Evolutionary conservation across 2,888 invertebrate species (phyloP), one percentile per base, ranked within the genome.

Genomic region (Synanthedon tipuliformis): DNA sequence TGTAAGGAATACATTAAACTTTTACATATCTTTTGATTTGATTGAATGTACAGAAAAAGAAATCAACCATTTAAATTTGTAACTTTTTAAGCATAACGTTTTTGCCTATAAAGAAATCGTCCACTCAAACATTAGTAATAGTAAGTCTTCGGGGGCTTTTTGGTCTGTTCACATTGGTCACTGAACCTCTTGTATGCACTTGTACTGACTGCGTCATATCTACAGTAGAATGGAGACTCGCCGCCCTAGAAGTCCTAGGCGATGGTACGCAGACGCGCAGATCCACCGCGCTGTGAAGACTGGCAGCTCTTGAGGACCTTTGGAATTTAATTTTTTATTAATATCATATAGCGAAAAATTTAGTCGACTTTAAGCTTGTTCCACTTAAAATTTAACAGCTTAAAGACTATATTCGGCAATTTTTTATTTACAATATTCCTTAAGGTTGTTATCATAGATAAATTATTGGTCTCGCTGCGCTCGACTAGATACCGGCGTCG

Each of bases 231-330:
- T 85, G 84, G 2, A 87, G 67, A 56, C 86, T 85, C 0, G 82
- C 80, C 4, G 85, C 86, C 63, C 86, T 69, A 0, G 85, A 81
- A 0, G 81, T 73, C 50, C 85, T 68, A 0, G 86, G 85, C 0
- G 86, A 83, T 2, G 84, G 84, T 2, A 66, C 77, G 54, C 65
- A 74, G 40, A 86, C 72, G 54, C 86, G 64, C 1, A 87, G 62
- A 52, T 86, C 86, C 13, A 85, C 85, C 1, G 86, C 81, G 55
- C 82, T 83, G 60, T 87, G 86, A 3, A 87, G 72, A 51, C 85
- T 85, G 4, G 86, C 84, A 2, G 86, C 86, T 61, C 86, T 68
- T 1, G 86, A 86, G 15, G 86, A 80, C 51, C 86, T 68, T 34
- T 34, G 34, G 34, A 10, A 34, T 34, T 34, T 34, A 1, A 34